Evolutionary conservation across 2,113 vertebrate species (phyloP).

Genomic region (Eleginops maclovinus): DNA sequence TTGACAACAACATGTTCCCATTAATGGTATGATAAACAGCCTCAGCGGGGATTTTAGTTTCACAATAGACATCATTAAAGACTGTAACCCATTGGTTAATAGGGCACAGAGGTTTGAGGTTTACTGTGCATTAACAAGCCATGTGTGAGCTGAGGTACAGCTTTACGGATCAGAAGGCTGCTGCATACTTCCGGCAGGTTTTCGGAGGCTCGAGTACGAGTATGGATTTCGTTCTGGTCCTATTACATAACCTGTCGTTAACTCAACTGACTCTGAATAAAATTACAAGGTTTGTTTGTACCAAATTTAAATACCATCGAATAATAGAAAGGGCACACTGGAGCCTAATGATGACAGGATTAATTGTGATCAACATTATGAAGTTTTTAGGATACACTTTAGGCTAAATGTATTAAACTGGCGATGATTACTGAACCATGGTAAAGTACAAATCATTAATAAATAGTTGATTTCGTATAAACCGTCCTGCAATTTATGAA

Average conservation of each 20-base stretch:
- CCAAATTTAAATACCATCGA: neutral
- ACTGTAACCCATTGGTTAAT: neutral
- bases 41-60: neutral
- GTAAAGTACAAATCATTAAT: too few relatives aligned
- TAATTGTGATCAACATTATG: neutral
- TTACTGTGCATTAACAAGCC: neutral
- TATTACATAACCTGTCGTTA: neutral
- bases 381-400: too few relatives aligned
- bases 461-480: too few relatives aligned
- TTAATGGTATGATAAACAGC: neutral
- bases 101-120: neutral
- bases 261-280: neutral
- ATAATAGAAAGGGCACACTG: neutral
- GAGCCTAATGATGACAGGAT: neutral
- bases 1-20: neutral
- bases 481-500: neutral
- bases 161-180: conserved; percentile 43
- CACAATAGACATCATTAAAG: neutral
- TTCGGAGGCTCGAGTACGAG: conserved; percentile 7
- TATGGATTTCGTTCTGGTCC: neutral
- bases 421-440: neutral
- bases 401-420: neutral
- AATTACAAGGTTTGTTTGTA: neutral
- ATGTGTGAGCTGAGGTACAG: neutral
- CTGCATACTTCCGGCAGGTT: conserved; percentile 38